These are phyloP conservation scores for Pagrus major DNA, from an alignment of 2,113 vertebrate species.

Conservation along the genomic window DNA sequence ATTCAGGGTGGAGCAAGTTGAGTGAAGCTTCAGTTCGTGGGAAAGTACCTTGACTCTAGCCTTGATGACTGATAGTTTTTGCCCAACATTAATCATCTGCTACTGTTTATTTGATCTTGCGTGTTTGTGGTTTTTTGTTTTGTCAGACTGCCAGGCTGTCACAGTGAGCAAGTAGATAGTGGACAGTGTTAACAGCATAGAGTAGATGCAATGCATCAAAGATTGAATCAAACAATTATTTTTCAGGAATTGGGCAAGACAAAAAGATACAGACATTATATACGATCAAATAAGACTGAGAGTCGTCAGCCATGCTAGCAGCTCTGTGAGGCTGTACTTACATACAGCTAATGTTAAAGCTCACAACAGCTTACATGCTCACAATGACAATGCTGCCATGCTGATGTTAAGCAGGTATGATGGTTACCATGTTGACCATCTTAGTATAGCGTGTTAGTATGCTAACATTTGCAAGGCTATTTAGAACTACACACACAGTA, in stretches of 20 bases:
- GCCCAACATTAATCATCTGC: conserved; percentile 16
- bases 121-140: background rate
- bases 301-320: background rate
- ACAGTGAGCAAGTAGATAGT: background rate
- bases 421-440: background rate
- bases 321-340: background rate
- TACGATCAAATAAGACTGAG: background rate
- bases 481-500: too few species aligned
- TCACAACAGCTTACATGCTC: background rate
- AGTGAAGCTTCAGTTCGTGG: conserved; percentile 28
- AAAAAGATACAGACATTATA: background rate
- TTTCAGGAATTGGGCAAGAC: background rate
- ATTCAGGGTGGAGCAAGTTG: conserved; percentile 10
- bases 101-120: background rate
- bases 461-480: background rate
- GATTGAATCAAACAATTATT: too few species aligned
- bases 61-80: conserved; percentile 31
- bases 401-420: too few species aligned
- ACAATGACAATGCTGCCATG: background rate
- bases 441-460: background rate
- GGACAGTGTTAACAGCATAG: background rate
- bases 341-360: background rate
- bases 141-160: background rate
- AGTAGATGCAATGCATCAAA: background rate
- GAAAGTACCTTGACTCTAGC: conserved; percentile 11